Evolutionary conservation across 2,888 invertebrate species (phyloP).

Genomic region (Tortricodes alternella): DNA sequence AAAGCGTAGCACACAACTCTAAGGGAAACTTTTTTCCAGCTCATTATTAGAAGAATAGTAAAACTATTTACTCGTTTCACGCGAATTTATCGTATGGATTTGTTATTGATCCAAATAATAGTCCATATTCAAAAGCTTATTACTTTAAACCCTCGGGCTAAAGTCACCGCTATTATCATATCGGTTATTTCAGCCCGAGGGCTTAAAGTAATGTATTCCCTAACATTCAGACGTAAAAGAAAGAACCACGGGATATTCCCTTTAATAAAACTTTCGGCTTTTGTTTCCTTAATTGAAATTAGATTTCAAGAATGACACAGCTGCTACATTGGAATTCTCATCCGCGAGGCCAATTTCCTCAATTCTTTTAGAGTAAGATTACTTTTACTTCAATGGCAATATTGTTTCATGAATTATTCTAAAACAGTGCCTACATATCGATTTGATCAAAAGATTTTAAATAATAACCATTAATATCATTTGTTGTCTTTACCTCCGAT

Average conservation of each 20-base stretch:
- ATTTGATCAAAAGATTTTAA: not conserved
- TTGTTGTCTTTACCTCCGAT: no score
- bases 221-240: slow-evolving; percentile 51
- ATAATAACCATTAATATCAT: no score
- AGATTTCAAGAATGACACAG: slow-evolving; percentile 74
- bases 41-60: not conserved
- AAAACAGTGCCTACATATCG: not conserved
- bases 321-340: slow-evolving; percentile 57
- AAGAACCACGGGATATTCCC: slow-evolving; percentile 55
- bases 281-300: slow-evolving; percentile 76
- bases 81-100: no score
- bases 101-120: no score
- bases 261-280: slow-evolving; percentile 75
- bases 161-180: no score
- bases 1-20: not conserved
- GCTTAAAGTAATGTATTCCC: slow-evolving; percentile 41
- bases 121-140: no score
- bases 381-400: slow-evolving; percentile 12
- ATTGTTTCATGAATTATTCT: slow-evolving; percentile 22
- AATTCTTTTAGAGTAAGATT: slow-evolving; percentile 37
- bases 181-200: not conserved
- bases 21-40: not conserved
- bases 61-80: no score
- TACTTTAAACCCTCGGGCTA: slow-evolving; percentile 13
- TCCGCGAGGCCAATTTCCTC: slow-evolving; percentile 58